Base-by-base conservation (phyloP, 2,113 vertebrate genomes). In the Hyla sarda region DNA sequence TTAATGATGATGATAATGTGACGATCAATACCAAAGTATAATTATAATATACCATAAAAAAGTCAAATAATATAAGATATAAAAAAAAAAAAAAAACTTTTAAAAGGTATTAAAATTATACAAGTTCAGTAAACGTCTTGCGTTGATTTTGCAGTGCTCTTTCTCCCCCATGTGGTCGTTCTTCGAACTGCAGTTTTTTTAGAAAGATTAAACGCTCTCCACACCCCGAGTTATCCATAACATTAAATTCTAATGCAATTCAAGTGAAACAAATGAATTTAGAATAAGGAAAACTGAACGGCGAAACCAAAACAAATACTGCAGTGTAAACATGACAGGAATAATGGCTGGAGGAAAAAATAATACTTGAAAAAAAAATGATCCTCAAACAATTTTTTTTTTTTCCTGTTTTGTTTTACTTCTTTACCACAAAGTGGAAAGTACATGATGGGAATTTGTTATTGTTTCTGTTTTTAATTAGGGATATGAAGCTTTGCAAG, bases 391-490 rank as follows among this genome's bases (percentile, higher is more conserved):
- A 60, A 23, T 81, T 47, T 56, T 62, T 81, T 81, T 76, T n/a
- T n/a, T n/a, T n/a, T n/a, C n/a, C 45, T 60, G 30, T 58, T 58
- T 37, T 80, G 32, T 47, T 62, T 81, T 81, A 52, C 67, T 52
- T 71, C 32, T 45, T 62, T 58, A 76, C 72, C 72, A 50, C 72
- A 76, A 84, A 84, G 73, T 48, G 41, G 54, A 76, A 77, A 75
- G 72, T 76, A 74, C 69, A 83, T 74, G 50, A 83, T 73, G 69
- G 52, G 71, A 83, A 83, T 74, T 56, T 83, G 72, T 76, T 84
- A 84, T 76, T 84, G 72, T 76, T 76, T 45, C 83, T 84, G 83
- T 84, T 84, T 84, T 65, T 84, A 84, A 84, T 84, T 84, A 84
- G 73, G 47, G 83, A 74, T 65, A 75, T 77, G 83, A 84, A 76